Evolutionary conservation across 2,888 invertebrate genomes (phyloP).

Genomic region (Neoascia interrupta): DNA sequence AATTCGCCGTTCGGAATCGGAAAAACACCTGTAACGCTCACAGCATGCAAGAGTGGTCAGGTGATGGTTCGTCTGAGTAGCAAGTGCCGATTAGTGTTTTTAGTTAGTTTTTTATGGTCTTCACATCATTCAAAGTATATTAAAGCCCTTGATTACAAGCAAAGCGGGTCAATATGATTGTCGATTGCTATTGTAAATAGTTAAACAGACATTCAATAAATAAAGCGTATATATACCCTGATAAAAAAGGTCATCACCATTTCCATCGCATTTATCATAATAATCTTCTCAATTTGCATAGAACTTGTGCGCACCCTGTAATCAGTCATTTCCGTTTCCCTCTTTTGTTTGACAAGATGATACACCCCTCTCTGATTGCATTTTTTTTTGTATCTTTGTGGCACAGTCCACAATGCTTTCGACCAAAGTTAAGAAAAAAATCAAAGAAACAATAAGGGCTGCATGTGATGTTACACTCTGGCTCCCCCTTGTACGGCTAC

Average conservation of each 20-base stretch:
- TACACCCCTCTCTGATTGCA: slow-evolving; percentile 22
- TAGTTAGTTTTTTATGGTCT: too few species aligned
- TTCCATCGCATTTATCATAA: slow-evolving; percentile 33
- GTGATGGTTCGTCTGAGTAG: too few species aligned
- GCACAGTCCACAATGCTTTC: slow-evolving; percentile 22
- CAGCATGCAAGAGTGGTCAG: too few species aligned
- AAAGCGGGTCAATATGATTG: too few species aligned
- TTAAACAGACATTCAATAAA: too few species aligned
- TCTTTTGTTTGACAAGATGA: slow-evolving; percentile 24
- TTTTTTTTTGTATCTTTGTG: not conserved
- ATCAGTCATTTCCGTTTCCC: slow-evolving; percentile 65
- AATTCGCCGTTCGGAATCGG: too few species aligned
- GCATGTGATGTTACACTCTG: slow-evolving; percentile 8
- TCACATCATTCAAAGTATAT: too few species aligned
- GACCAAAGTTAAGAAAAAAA: slow-evolving; percentile 17
- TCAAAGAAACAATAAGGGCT: slow-evolving; percentile 42
- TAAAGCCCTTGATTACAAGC: too few species aligned
- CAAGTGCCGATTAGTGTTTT: too few species aligned
- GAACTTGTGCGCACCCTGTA: slow-evolving; percentile 33
- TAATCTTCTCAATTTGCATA: slow-evolving; percentile 37
- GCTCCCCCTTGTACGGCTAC: not conserved
- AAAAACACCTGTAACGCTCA: too few species aligned
- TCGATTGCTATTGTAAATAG: too few species aligned
- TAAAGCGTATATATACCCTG: too few species aligned
- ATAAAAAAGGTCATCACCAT: slow-evolving; percentile 28